phyloP scores from a whole-genome alignment of 2,113 vertebrate genomes.

The Rhabdomys dilectus region DNA sequence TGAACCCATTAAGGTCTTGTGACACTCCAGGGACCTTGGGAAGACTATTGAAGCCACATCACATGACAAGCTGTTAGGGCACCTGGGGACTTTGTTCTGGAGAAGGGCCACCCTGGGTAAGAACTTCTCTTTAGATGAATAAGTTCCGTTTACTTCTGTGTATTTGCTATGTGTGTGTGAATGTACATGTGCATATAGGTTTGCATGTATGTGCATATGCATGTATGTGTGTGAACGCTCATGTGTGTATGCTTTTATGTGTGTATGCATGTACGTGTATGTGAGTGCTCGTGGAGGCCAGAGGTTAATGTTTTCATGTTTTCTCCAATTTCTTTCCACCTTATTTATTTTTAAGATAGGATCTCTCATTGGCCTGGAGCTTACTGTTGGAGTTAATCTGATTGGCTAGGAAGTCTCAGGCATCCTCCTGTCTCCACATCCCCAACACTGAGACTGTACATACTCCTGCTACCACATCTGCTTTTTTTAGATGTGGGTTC shows the following conservation, averaged over 20 bases:
- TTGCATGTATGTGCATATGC: background rate
- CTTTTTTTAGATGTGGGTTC: background rate
- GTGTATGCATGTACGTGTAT: background rate
- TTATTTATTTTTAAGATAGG: background rate
- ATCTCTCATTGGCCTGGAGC: background rate
- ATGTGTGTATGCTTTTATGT: background rate
- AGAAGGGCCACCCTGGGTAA: background rate
- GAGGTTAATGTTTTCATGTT: background rate
- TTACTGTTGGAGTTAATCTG: background rate
- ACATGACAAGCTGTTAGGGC: background rate
- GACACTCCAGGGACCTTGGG: conserved; percentile 21
- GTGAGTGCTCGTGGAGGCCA: background rate
- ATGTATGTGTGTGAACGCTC: background rate
- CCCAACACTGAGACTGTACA: background rate
- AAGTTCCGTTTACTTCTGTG: background rate
- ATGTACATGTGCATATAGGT: background rate
- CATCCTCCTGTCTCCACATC: background rate
- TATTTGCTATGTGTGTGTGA: background rate
- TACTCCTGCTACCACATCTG: background rate
- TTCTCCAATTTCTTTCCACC: background rate
- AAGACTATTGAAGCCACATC: background rate
- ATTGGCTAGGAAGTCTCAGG: background rate
- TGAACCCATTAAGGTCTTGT: background rate
- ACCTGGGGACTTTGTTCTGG: background rate
- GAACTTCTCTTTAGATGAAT: background rate